A percentile compares a stretch with the other conserved stretches of the same genome.
Evolutionary conservation across 2,888 invertebrate species (phyloP).

Genomic region (Nephrotoma flavescens): DNA sequence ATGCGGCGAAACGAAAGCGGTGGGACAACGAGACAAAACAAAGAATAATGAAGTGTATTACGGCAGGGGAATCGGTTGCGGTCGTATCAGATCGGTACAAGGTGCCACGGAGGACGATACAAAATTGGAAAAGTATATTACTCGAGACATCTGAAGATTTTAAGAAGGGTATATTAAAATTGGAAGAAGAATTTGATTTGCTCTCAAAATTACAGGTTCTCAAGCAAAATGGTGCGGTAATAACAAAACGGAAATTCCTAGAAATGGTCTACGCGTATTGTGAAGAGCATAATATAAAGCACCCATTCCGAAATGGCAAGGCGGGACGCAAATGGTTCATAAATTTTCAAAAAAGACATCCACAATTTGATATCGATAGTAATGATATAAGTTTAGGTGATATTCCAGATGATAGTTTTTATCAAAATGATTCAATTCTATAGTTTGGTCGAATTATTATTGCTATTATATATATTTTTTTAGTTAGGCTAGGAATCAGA

Average conservation of each 20-base stretch:
- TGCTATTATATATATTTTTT: neutral
- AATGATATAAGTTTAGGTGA: neutral
- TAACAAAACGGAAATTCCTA: neutral
- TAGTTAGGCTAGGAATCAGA: neutral
- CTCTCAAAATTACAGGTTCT: neutral
- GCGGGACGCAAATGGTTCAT: neutral
- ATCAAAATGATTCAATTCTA: neutral
- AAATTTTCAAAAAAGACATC: neutral
- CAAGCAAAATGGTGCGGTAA: neutral
- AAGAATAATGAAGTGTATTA: neutral
- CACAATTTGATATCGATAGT: neutral
- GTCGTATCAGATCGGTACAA: neutral
- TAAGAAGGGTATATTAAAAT: neutral
- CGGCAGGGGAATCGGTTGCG: neutral
- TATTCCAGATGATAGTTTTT: slow-evolving; percentile 1
- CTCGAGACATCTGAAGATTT: neutral
- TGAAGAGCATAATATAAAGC: slow-evolving; percentile 1
- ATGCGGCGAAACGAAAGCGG: neutral
- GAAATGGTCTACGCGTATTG: slow-evolving; percentile 1
- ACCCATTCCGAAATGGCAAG: neutral
- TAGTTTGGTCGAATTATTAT: neutral
- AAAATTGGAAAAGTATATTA: slow-evolving; percentile 3
- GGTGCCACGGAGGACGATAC: neutral
- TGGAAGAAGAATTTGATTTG: neutral
- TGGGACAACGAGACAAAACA: neutral